Percentiles rank a stretch among this genome's conserved stretches.
phyloP scores from a whole-genome alignment of 2,113 vertebrate genomes.

The Centrocercus urophasianus region DNA sequence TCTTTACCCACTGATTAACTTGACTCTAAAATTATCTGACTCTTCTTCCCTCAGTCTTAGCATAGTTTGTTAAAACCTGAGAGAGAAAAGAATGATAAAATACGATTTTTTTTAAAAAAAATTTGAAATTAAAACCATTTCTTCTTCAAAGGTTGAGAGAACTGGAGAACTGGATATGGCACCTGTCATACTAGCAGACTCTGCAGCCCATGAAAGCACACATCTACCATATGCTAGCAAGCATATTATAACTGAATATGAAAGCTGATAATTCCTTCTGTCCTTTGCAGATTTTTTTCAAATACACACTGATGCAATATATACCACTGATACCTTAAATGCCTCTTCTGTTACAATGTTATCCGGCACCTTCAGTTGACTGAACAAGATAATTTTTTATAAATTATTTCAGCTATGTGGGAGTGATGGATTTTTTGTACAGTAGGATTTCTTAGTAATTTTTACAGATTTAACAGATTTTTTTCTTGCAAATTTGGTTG shows the following conservation, averaged over 20 bases:
- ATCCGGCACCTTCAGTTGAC: background rate
- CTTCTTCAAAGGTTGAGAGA: slow-evolving; percentile 18
- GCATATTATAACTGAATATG: background rate
- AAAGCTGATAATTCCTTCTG: slow-evolving; percentile 6
- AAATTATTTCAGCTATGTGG: background rate
- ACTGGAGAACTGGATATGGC: slow-evolving; percentile 2
- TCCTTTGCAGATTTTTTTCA: background rate
- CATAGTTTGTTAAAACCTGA: background rate
- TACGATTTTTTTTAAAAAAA: background rate
- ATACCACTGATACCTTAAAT: background rate
- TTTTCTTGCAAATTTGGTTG: background rate
- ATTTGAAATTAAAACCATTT: slow-evolving; percentile 38
- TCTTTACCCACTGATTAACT: background rate
- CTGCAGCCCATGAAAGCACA: slow-evolving; percentile 35
- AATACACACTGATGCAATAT: background rate
- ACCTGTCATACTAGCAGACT: slow-evolving; percentile 16
- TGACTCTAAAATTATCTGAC: background rate
- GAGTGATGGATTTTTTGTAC: background rate
- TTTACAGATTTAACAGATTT: background rate
- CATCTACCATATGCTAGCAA: slow-evolving; percentile 12
- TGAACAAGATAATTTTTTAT: background rate
- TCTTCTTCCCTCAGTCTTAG: rapidly evolving
- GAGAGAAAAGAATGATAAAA: background rate
- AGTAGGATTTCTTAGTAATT: background rate
- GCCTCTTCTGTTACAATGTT: background rate